Conservation (phyloP, 92 coral and sea anemone genomes). For the Porites cylindrica region DNA sequence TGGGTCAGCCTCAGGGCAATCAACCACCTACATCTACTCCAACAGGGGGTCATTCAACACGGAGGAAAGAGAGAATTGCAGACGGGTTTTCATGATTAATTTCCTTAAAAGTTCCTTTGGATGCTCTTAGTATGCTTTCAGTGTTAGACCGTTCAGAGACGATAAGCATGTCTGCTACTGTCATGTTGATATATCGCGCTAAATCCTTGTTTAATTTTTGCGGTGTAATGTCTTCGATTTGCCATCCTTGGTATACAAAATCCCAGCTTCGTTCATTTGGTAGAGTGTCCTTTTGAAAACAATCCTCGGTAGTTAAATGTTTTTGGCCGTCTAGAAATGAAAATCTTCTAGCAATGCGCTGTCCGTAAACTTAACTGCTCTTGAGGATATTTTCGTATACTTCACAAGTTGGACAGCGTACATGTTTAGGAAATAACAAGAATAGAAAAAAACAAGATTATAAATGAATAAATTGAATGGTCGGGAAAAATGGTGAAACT, state of each 20-base stretch:
- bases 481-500: no score
- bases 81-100: no score
- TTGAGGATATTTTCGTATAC: background rate
- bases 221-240: background rate
- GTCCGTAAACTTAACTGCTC: background rate
- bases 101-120: no score
- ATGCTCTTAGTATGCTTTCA: no score
- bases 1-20: no score
- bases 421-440: background rate
- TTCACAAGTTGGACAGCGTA: conserved; percentile 3
- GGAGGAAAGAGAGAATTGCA: no score
- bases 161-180: background rate
- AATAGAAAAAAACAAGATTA: conserved; percentile 1
- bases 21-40: no score
- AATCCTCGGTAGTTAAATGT: background rate
- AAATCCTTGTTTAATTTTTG: background rate
- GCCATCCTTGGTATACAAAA: background rate
- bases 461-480: background rate
- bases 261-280: background rate
- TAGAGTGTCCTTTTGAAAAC: background rate
- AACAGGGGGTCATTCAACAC: no score
- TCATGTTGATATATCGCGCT: background rate
- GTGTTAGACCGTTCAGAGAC: no score
- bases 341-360: background rate
- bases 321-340: background rate